Conservation (phyloP, 2,797 vertebrate genomes). For the Halcyon leucocephala region DNA sequence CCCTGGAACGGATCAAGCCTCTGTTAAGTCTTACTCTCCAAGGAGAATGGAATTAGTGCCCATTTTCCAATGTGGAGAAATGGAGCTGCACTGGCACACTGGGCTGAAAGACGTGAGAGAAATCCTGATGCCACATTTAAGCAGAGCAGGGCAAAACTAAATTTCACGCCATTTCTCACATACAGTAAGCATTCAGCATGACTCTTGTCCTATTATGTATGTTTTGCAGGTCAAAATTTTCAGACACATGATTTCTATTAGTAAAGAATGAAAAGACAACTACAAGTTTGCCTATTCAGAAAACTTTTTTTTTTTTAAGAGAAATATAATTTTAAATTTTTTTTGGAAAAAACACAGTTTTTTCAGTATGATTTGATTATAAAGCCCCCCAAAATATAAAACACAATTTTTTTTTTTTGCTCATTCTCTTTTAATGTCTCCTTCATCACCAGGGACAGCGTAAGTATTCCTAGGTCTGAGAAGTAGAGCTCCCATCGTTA, state of each 20-base stretch:
- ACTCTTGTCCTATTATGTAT: not conserved
- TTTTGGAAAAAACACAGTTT: not conserved
- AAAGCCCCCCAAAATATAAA: not conserved
- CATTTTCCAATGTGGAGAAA: not conserved
- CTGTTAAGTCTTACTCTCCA: not conserved
- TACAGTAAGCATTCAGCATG: rapidly evolving
- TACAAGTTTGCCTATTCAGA: not conserved
- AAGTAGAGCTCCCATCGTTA: not conserved
- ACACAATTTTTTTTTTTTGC: not conserved
- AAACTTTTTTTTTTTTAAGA: not conserved
- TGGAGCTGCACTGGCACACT: rapidly evolving
- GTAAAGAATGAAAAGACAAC: not conserved
- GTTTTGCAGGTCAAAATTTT: not conserved
- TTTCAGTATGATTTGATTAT: not conserved
- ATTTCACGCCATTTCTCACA: not conserved
- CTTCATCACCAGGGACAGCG: not conserved
- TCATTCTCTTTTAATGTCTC: not conserved
- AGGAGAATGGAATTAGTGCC: not conserved
- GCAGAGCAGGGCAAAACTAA: not conserved
- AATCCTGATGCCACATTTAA: not conserved
- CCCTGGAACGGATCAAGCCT: not conserved
- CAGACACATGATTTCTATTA: not conserved
- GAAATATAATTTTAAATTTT: not conserved
- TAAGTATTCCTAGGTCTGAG: not conserved
- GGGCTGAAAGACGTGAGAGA: not conserved